Evolutionary conservation across 2,888 invertebrate genomes (phyloP), one percentile per base, ranked within the genome.

Genomic region (Dicyrtomina minuta): DNA sequence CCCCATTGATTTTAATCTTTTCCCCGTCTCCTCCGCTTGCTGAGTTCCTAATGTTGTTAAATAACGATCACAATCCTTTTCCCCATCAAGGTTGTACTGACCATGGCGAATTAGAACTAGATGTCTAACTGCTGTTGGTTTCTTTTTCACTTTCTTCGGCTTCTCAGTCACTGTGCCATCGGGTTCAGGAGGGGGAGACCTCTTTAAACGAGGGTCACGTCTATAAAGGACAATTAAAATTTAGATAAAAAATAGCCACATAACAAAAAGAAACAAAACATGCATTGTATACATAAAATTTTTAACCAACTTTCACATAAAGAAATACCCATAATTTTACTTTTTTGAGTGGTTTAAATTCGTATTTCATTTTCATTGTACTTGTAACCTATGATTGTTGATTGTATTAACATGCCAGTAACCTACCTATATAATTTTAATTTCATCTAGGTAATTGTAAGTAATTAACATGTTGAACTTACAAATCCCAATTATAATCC

Each of bases 31-130:
- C 39, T 88, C 87, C 0, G 98, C 98, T 84, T 99, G 98, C 56
- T 73, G 59, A 17, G 70, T 39, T 87, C 96, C 96, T 70, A 95
- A 84, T 58, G 88, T 86, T 0, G 97, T 96, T 10, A 97, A 86
- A 65, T 84, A 84, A 79, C 90, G 86, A 26, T 92, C 88, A 5
- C 85, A 83, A 80, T 96, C 95, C 0, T 84, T 86, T 33, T 83
- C 82, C 0, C 91, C 93, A 10, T 86, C 84, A 33, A 89, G 82
- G 79, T 93, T 87, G 81, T 98, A 99, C 82, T 98, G 98, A 0
- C 98, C 98, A 82, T 99, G 98, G 49, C 98, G 86, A 69, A 98
- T 90, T 20, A 98, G 84, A 77, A 97, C 87, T 66, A 98, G 82
- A 81, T 97, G 92, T 22, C 96, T 83, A 0, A 87, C 85, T 0